Conservation (phyloP, 92 coral and sea anemone species). For the Muricea muricata region DNA sequence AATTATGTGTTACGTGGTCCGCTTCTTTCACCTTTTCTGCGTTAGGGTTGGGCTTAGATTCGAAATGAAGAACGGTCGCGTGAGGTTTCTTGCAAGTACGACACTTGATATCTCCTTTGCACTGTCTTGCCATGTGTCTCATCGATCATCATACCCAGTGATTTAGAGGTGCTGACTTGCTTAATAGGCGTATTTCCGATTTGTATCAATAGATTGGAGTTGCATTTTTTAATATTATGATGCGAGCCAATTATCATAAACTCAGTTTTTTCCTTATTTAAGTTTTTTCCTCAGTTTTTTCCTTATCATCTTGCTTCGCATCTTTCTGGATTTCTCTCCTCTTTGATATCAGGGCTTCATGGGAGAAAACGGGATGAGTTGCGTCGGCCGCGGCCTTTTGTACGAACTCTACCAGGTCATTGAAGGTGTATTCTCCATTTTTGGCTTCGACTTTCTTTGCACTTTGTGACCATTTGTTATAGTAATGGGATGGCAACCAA, state of each 20-base stretch:
- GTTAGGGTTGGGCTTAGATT: not conserved
- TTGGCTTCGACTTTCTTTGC: slow-evolving; percentile 69
- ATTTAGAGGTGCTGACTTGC: no score
- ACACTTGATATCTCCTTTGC: slow-evolving; percentile 49
- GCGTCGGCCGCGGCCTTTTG: slow-evolving; percentile 70
- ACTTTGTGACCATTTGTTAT: slow-evolving; percentile 65
- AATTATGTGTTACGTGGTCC: no score
- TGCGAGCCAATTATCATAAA: no score
- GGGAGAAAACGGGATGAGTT: slow-evolving; percentile 72
- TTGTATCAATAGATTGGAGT: no score
- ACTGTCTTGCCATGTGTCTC: slow-evolving; percentile 30
- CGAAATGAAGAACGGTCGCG: slow-evolving; percentile 65
- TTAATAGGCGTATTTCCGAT: no score
- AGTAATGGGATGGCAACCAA: no score
- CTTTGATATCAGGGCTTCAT: no score
- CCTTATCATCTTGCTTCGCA: slow-evolving; percentile 23
- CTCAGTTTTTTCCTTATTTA: no score
- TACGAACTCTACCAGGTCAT: slow-evolving; percentile 63
- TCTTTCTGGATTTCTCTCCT: slow-evolving; percentile 52
- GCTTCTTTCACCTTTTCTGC: no score
- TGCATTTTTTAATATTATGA: no score
- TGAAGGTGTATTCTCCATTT: slow-evolving; percentile 68
- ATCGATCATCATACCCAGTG: no score
- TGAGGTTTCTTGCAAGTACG: slow-evolving; percentile 69
- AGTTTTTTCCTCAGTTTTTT: not conserved